Percentiles rank a stretch among this genome's conserved stretches.
phyloP scores from a whole-genome alignment of 2,797 vertebrate species.

The Lerista edwardsae region DNA sequence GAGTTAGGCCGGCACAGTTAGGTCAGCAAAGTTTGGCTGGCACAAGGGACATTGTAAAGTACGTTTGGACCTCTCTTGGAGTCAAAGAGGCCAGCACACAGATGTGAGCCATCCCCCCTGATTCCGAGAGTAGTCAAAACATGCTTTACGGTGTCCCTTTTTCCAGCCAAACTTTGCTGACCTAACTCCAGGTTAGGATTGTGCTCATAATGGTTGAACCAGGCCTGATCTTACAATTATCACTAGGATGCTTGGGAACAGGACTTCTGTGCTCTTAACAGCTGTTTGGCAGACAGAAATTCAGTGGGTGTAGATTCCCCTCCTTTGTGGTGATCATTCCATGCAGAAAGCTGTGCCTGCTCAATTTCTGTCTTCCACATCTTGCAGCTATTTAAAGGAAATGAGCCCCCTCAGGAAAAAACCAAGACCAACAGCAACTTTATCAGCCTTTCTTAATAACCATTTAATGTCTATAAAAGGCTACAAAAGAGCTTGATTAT shows the following conservation, averaged over 20 bases:
- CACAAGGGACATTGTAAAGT: no score
- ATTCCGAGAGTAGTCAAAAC: no score
- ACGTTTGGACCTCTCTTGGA: no score
- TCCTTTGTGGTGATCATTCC: not conserved
- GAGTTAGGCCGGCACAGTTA: no score
- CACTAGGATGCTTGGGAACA: not conserved
- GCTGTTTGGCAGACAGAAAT: not conserved
- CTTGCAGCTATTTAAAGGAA: not conserved
- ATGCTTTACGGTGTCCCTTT: no score
- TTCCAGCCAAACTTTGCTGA: no score
- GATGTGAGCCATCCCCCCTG: no score
- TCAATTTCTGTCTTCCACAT: not conserved
- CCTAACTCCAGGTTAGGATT: no score
- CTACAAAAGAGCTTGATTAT: not conserved
- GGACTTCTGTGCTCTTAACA: not conserved
- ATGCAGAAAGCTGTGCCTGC: not conserved
- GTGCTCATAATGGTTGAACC: no score
- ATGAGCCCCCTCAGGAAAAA: not conserved
- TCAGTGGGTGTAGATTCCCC: not conserved
- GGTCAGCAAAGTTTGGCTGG: no score
- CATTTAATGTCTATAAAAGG: not conserved
- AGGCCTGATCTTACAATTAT: not conserved
- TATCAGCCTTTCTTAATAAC: not conserved
- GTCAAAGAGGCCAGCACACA: no score
- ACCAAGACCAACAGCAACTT: not conserved